These are phyloP conservation scores for Graptemys geographica DNA, from an alignment of 2,797 vertebrate species.

Conservation along the genomic window DNA sequence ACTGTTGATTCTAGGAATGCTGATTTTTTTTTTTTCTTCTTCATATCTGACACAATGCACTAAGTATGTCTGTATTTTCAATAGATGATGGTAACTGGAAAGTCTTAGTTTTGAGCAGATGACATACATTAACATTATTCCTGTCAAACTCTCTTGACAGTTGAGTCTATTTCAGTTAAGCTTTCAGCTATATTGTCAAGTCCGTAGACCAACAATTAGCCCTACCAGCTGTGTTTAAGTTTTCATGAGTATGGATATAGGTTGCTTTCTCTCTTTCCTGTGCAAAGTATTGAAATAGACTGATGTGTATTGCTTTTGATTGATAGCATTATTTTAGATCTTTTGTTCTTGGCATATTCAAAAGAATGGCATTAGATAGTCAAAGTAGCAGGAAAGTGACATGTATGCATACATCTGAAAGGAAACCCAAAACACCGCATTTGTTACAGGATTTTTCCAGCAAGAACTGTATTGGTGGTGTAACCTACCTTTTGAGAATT, in stretches of 20 bases:
- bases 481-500: background rate
- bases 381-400: background rate
- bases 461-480: background rate
- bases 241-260: background rate
- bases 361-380: background rate
- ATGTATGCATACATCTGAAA: background rate
- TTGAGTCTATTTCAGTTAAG: background rate
- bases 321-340: rapidly evolving
- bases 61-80: background rate
- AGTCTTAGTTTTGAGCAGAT: background rate
- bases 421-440: background rate
- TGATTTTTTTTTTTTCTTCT: background rate
- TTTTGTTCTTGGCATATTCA: background rate
- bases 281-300: background rate
- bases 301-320: background rate
- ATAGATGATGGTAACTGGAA: background rate
- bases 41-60: background rate
- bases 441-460: background rate
- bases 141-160: background rate
- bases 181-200: background rate
- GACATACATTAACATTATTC: background rate
- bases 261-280: background rate
- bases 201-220: background rate
- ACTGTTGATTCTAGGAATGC: background rate
- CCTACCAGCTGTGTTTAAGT: background rate